Percentiles rank a stretch among this genome's conserved stretches.
These are phyloP conservation scores for Drosophila cardini DNA, from an alignment of 1,140 invertebrate species.

Conservation along the genomic window DNA sequence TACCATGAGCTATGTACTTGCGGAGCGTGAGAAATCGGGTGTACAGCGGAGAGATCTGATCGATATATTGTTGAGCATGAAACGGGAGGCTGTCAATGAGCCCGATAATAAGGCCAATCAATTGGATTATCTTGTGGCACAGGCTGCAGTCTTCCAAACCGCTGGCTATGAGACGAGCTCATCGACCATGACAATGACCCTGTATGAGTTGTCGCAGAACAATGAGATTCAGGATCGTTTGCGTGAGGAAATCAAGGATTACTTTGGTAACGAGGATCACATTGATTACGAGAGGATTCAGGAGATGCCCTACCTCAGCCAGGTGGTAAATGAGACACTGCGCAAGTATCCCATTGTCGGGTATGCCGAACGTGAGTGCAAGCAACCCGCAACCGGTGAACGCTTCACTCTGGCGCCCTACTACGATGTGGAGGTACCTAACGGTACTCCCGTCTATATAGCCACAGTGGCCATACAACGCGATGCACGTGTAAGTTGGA, in stretches of 20 bases:
- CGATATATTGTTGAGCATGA: conserved; percentile 84
- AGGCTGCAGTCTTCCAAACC: conserved; percentile 89
- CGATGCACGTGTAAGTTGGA: conserved; percentile 54
- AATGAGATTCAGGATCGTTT: conserved; percentile 88
- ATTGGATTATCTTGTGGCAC: conserved; percentile 86
- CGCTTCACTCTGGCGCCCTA: conserved; percentile 62
- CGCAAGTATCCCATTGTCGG: conserved; percentile 70
- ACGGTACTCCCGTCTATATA: conserved; percentile 63
- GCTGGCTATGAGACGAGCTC: conserved; percentile 92
- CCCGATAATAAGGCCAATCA: conserved; percentile 30
- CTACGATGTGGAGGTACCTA: conserved; percentile 55
- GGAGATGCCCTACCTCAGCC: conserved; percentile 88
- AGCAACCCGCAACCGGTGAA: conserved; percentile 52
- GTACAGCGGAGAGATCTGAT: conserved; percentile 84
- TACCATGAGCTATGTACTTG: conserved; percentile 73
- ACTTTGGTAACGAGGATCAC: conserved; percentile 84
- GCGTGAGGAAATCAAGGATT: conserved; percentile 87
- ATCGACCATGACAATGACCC: conserved; percentile 87
- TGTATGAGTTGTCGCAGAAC: conserved; percentile 89
- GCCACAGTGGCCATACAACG: conserved; percentile 65
- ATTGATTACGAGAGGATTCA: conserved; percentile 88
- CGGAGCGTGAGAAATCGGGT: conserved; percentile 68
- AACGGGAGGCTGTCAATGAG: conserved; percentile 52
- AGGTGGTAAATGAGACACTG: conserved; percentile 85
- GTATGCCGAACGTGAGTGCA: conserved; percentile 67